phyloP scores from a whole-genome alignment of 2,113 vertebrate genomes.

The Chitala chitala region DNA sequence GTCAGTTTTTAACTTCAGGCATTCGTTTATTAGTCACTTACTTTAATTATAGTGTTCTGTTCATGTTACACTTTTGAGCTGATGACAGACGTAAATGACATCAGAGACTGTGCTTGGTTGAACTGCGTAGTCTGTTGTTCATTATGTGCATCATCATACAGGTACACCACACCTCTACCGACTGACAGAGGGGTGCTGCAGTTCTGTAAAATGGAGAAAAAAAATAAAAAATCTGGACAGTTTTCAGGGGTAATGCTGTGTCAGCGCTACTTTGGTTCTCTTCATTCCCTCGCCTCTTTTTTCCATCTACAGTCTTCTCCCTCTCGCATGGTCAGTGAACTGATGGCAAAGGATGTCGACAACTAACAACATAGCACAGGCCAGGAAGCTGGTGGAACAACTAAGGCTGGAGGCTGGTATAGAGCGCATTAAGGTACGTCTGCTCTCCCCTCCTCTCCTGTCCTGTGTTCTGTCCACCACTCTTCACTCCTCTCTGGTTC shows the following conservation, averaged over 20 bases:
- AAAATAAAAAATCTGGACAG: too few species aligned
- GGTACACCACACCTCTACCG: too few species aligned
- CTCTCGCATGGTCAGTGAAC: constrained; percentile 39
- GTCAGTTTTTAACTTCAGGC: too few species aligned
- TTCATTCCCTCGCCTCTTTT: not conserved
- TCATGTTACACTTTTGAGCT: not conserved
- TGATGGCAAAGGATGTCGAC: constrained; percentile 71
- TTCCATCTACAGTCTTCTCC: constrained; percentile 17
- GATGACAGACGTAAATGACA: constrained; percentile 2
- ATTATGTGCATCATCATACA: too few species aligned
- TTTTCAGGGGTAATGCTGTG: not conserved
- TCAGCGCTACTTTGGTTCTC: not conserved
- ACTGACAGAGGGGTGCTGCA: too few species aligned
- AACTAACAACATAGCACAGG: constrained; percentile 74
- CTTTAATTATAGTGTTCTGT: constrained; percentile 10
- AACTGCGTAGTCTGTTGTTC: not conserved
- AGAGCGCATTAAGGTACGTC: constrained; percentile 69
- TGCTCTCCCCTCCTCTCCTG: not conserved
- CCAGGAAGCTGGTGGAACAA: constrained; percentile 75
- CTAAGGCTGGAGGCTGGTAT: constrained; percentile 72
- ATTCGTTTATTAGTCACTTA: not conserved
- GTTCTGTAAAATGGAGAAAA: too few species aligned
- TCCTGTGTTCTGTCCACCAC: too few species aligned
- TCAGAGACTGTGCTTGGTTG: not conserved
- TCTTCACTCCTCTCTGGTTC: too few species aligned